Evolutionary conservation across 2,888 invertebrate species (phyloP), one percentile per base, ranked within the genome.

Genomic region (Ryuthela nishihirai): DNA sequence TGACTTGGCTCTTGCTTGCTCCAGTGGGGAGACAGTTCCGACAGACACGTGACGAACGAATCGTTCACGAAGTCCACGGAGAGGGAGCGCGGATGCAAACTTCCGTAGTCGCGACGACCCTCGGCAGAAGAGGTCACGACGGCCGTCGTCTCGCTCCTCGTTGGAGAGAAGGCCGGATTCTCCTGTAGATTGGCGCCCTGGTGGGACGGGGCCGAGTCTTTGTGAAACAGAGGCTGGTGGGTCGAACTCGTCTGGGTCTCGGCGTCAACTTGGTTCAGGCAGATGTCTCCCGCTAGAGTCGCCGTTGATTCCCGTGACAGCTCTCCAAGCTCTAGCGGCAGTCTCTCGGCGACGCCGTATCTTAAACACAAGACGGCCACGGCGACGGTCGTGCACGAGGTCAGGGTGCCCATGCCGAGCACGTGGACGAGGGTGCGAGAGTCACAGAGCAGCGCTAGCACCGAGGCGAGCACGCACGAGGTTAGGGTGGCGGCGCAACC

Each of bases 341-440:
- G 45, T 0, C 32, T 18, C 7, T 35, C 38, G 21, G 24, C 36
- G 7, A 44, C 53, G 9, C 52, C 50, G 26, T 64, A 65, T 6
- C 65, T 53, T 10, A 59, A 36, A 9, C 42, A 45, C 10, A 65
- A 26, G 12, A 65, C 59, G 24, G 55, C 53, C 5, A 64, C 21
- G 2, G 64, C 59, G 1, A 61, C 58, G 1, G 58, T 40, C 5
- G 62, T 52, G 41, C 39, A 54, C 2, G 63, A 24, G 5, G 44
- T 24, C 6, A 66, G 20, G 4, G 64, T 64, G 6, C 66, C 66
- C 42, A 63, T 58, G 4, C 66, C 66, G 2, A 64, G 34, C 4
- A 62, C 40, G 20, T 62, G 50, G 10, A 64, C 40, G 9, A 65
- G 25, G 18, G 59, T 53, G 12, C 39, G 23, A 20, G 46, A 47